phyloP scores from a whole-genome alignment of 2,888 invertebrate species.

The Conus canariensis region DNA sequence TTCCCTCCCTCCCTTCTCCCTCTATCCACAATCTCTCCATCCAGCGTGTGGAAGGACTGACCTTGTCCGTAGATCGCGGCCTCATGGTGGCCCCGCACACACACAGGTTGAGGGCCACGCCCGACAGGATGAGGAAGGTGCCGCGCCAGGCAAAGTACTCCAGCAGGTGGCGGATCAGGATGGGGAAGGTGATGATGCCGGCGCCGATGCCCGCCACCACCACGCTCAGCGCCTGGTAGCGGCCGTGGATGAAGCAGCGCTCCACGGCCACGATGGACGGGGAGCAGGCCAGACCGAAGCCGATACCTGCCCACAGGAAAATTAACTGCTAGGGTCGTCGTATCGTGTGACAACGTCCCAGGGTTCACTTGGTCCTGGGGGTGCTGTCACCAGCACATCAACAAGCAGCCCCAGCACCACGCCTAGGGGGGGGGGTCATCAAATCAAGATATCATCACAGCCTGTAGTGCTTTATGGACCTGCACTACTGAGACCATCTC shows the following conservation, averaged over 20 bases:
- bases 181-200: conserved; percentile 73
- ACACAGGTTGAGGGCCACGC: conserved; percentile 69
- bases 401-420: too few species aligned
- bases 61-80: conserved; percentile 59
- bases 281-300: conserved; percentile 72
- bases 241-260: conserved; percentile 66
- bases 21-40: too few species aligned
- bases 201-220: conserved; percentile 70
- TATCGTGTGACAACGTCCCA: too few species aligned
- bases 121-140: conserved; percentile 69
- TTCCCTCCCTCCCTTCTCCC: too few species aligned
- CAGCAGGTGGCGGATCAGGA: conserved; percentile 66
- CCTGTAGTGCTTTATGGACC: too few species aligned
- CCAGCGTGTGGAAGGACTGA: neutral
- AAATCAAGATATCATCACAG: too few species aligned
- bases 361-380: too few species aligned
- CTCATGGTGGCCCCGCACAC: conserved; percentile 73
- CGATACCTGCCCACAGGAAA: conserved; percentile 60
- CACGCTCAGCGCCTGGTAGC: conserved; percentile 69
- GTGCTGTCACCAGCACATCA: too few species aligned
- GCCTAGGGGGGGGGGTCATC: too few species aligned
- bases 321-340: neutral
- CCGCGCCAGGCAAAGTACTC: conserved; percentile 70
- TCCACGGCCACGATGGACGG: conserved; percentile 75
- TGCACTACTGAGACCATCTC: too few species aligned